A percentile compares a stretch with the other conserved stretches of the same genome.
These are phyloP conservation scores for Leguminivora glycinivorella DNA, from an alignment of 1,140 invertebrate species.

Conservation along the genomic window DNA sequence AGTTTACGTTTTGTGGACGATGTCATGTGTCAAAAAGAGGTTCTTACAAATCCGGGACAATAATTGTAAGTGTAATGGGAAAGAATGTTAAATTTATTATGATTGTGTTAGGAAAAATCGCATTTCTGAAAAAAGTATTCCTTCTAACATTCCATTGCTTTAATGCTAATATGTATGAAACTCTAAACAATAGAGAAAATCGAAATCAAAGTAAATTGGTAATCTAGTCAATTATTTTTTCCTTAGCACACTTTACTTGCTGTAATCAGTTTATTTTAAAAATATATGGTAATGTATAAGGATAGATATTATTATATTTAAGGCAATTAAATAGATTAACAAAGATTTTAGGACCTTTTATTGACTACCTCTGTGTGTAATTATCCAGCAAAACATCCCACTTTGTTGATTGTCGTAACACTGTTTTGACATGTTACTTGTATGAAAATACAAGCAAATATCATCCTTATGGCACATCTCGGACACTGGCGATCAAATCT, in stretches of 20 bases:
- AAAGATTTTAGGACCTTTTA: neutral
- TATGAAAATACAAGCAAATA: no score
- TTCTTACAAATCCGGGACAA: no score
- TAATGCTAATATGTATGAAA: neutral
- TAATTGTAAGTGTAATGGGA: no score
- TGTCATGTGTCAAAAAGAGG: no score
- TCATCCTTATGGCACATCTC: no score
- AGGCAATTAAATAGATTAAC: slow-evolving; percentile 9
- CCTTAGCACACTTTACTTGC: neutral
- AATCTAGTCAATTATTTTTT: slow-evolving; percentile 23
- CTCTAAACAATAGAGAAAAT: neutral
- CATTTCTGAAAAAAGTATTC: neutral
- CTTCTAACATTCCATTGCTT: neutral
- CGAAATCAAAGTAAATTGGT: slow-evolving; percentile 14
- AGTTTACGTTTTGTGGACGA: no score
- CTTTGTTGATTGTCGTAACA: no score
- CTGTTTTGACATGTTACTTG: no score
- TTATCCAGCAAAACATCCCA: no score
- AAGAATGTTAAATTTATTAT: neutral
- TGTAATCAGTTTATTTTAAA: neutral
- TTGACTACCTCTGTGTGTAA: neutral
- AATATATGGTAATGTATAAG: neutral
- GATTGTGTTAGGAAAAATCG: neutral
- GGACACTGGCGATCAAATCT: no score
- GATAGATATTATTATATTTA: neutral